Conservation (phyloP, 2,797 vertebrate genomes). For the Tragopan temminckii region DNA sequence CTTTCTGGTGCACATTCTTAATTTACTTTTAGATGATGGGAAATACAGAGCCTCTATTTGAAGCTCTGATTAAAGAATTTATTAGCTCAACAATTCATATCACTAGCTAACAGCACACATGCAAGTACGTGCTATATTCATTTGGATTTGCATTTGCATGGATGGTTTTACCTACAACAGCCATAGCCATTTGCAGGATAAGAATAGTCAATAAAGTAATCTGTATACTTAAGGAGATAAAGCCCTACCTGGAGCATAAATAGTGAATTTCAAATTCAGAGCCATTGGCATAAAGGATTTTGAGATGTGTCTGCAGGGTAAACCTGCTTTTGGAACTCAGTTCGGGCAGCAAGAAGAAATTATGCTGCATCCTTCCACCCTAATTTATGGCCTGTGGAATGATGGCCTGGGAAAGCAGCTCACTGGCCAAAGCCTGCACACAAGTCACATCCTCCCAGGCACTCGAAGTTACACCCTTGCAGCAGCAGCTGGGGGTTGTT, state of each 20-base stretch:
- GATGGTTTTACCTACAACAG: not conserved
- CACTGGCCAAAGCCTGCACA: not conserved
- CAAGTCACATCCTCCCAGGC: not conserved
- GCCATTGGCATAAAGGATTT: not conserved
- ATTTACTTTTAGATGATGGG: conserved; percentile 26
- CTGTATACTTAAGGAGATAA: conserved; percentile 27
- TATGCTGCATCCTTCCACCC: not conserved
- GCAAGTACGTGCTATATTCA: not conserved
- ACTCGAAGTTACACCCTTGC: not conserved
- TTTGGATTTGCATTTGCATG: conserved; percentile 39
- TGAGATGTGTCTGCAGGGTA: not conserved
- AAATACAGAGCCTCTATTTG: not conserved
- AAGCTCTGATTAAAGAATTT: conserved; percentile 39
- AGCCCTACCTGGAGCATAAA: conserved; percentile 44
- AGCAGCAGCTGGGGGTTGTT: not conserved
- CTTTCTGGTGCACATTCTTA: not conserved
- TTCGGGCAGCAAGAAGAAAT: not conserved
- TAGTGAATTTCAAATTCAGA: conserved; percentile 26
- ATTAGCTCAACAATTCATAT: conserved; percentile 38
- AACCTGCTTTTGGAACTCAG: not conserved
- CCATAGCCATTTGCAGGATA: not conserved
- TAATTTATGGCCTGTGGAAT: not conserved
- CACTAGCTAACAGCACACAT: not conserved
- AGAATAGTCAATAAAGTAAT: conserved; percentile 27
- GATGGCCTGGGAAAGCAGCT: not conserved